Conservation (phyloP, 2,797 vertebrate species). For the Chaetodon trifasciatus region DNA sequence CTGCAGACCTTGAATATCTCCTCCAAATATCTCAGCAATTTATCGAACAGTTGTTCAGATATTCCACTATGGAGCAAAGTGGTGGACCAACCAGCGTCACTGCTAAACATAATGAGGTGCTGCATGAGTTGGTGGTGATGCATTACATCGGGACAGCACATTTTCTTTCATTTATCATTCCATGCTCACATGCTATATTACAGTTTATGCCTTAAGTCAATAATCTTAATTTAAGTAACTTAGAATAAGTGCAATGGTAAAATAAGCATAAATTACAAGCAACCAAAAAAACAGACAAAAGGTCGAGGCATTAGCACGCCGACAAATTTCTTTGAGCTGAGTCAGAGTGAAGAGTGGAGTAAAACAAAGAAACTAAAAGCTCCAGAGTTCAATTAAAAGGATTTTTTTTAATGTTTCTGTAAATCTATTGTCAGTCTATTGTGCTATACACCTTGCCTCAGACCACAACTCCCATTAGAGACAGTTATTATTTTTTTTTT, state of each 20-base stretch:
- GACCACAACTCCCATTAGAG: constrained; percentile 56
- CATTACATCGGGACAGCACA: neutral
- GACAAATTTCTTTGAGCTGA: constrained; percentile 1
- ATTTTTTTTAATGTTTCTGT: constrained; percentile 23
- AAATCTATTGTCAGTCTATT: constrained; percentile 45
- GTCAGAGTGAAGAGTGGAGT: constrained; percentile 8
- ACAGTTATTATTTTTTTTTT: constrained; percentile 17
- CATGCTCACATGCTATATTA: neutral
- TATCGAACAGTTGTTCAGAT: too few relatives aligned
- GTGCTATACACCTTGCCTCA: constrained; percentile 31
- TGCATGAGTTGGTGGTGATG: neutral
- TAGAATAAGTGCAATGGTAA: neutral
- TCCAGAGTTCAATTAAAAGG: constrained; percentile 42
- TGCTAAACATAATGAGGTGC: too few relatives aligned
- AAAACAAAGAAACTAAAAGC: constrained; percentile 38
- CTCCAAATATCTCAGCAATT: too few relatives aligned
- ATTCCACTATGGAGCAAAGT: too few relatives aligned
- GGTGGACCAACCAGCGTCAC: neutral
- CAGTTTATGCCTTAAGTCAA: neutral
- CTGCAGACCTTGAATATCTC: neutral
- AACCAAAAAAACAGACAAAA: constrained; percentile 4
- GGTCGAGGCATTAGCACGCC: constrained; percentile 7
- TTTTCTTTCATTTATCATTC: neutral
- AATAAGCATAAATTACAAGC: neutral
- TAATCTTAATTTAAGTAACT: neutral